Evolutionary conservation across 2,797 vertebrate genomes (phyloP), one percentile per base, ranked within the genome.

Genomic region (Onychomys torridus): DNA sequence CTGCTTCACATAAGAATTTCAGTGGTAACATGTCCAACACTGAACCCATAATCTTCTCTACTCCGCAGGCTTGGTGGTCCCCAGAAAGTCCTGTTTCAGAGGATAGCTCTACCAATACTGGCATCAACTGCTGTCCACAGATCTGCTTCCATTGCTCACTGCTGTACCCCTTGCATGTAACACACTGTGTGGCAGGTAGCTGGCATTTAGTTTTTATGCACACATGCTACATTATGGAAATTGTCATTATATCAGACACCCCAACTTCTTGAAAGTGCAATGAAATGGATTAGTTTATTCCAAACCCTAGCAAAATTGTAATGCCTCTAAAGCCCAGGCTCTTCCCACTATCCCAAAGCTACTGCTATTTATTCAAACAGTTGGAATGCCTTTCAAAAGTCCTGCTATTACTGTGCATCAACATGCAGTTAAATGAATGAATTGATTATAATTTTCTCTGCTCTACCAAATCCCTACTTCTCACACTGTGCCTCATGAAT

Each of bases 371-470:
- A 97, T 89, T 96, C 82, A 81, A 94, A 95, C 92, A 95, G 89
- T 78, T 95, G 95, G 94, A 96, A 95, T 88, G 94, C 94, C 83
- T 97, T 96, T 95, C 96, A 97, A 96, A 96, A 97, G 95, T 79
- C 83, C 79, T 87, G 91, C 97, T 96, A 97, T 97, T 97, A 95
- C 81, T 94, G 86, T 95, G 96, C 96, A 97, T 88, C 97, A 97
- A 98, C 98, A 98, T 95, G 95, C 93, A 96, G 96, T 97, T 97
- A 97, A 97, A 94, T 97, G 97, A 98, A 97, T 97, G 97, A 90
- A 92, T 76, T 97, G 97, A 98, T 98, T 97, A 97, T 95, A 97
- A 98, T 98, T 96, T 98, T 97, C 97, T 96, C 77, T 96, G 96
- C 89, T 97, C 92, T 95, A 96, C 92, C 93, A 95, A 97, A 96